These are phyloP conservation scores for Stichopus chloronotus DNA, from an alignment of 35 echinoderm and acorn worm species.

Conservation along the genomic window DNA sequence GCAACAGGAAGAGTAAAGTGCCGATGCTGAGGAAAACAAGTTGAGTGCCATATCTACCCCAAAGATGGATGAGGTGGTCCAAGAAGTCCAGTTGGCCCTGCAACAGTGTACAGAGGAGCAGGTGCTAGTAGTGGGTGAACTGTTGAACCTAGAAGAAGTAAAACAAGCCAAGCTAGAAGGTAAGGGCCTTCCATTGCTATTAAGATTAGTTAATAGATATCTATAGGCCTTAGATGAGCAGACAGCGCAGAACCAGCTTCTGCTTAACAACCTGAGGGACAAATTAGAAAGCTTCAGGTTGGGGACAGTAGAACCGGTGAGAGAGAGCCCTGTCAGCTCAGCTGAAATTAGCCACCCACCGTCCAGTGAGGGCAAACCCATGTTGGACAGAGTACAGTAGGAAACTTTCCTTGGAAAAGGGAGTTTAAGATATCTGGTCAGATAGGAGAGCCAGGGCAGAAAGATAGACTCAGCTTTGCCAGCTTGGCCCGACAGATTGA, in stretches of 20 bases:
- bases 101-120: neutral
- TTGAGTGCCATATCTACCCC: neutral
- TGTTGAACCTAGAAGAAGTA: neutral
- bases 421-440: constrained; percentile 69
- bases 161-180: neutral
- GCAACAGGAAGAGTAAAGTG: neutral
- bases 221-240: constrained; percentile 26
- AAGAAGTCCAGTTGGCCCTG: neutral
- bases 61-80: neutral
- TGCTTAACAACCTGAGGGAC: neutral
- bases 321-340: neutral
- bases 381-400: too few species aligned
- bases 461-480: constrained; percentile 37
- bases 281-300: constrained; percentile 16
- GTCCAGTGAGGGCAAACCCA: neutral
- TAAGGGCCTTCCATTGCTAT: neutral
- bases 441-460: constrained; percentile 69
- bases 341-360: neutral
- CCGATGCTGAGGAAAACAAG: neutral
- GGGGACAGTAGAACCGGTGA: neutral
- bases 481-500: constrained; percentile 60
- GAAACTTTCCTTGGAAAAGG: constrained; percentile 11
- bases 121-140: neutral
- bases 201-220: neutral
- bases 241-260: neutral